Percentiles rank a stretch among this genome's conserved stretches.
phyloP scores from a whole-genome alignment of 2,113 vertebrate species.

The Chelonoidis abingdonii region DNA sequence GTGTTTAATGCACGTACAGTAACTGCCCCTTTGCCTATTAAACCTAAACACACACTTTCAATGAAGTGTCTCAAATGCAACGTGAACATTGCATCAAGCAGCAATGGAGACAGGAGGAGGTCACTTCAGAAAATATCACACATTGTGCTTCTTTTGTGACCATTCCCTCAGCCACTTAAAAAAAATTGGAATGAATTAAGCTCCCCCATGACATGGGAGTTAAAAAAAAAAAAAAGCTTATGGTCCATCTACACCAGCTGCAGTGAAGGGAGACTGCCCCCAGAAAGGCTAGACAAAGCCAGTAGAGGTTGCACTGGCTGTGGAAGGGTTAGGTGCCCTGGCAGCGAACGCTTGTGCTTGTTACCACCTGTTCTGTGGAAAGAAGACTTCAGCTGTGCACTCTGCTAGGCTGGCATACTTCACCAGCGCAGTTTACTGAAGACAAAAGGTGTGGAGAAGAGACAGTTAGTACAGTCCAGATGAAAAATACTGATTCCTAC shows the following conservation, averaged over 20 bases:
- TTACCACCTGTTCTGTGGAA: neutral
- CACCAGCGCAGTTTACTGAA: neutral
- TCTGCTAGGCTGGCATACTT: neutral
- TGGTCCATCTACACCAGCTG: neutral
- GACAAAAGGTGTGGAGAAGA: neutral
- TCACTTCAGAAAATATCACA: neutral
- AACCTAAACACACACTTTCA: neutral
- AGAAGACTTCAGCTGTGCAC: neutral
- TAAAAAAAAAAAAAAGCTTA: neutral
- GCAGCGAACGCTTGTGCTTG: rapidly evolving
- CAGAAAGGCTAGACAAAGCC: neutral
- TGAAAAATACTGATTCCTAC: neutral
- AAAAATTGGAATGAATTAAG: neutral
- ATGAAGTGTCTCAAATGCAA: neutral
- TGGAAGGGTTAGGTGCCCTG: neutral
- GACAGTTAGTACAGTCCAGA: neutral
- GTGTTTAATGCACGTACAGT: neutral
- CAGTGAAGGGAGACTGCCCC: neutral
- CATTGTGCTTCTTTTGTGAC: neutral
- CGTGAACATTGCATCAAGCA: neutral
- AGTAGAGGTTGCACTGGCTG: neutral
- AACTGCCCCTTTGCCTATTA: slow-evolving; percentile 4
- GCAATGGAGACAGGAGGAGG: neutral
- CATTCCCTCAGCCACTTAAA: neutral
- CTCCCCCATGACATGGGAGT: neutral